A percentile compares a stretch with the other conserved stretches of the same genome.
These are phyloP conservation scores for Thecocarcelia acutangulata DNA, from an alignment of 2,888 invertebrate species.

Conservation along the genomic window DNA sequence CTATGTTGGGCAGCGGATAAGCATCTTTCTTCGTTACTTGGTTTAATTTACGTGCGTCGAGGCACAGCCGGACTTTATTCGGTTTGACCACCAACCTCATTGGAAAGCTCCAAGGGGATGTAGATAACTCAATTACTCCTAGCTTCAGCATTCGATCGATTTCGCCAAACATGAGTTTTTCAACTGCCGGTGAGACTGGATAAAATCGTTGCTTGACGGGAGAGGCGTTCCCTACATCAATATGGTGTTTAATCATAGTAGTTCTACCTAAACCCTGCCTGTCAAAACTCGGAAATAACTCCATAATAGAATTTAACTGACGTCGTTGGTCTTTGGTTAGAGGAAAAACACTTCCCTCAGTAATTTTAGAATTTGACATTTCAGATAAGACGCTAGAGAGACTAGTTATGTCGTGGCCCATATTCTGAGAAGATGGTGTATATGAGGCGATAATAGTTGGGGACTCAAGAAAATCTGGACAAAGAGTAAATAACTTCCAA, in stretches of 20 bases:
- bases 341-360: too few species aligned
- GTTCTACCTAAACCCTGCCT: constrained; percentile 6
- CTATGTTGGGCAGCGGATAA: too few species aligned
- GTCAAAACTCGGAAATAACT: constrained; percentile 21
- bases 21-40: too few species aligned
- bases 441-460: too few species aligned
- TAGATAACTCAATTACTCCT: constrained; percentile 36
- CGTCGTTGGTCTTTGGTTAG: too few species aligned
- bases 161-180: constrained; percentile 67
- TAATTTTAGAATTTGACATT: too few species aligned
- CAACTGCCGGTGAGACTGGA: constrained; percentile 62
- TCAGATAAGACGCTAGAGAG: too few species aligned
- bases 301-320: constrained; percentile 1
- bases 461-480: too few species aligned
- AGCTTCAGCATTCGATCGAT: constrained; percentile 74
- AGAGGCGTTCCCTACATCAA: background rate
- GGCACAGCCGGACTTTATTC: constrained; percentile 27
- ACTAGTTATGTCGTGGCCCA: too few species aligned
- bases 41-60: constrained; percentile 35
- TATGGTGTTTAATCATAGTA: background rate
- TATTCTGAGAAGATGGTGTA: too few species aligned
- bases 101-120: constrained; percentile 34
- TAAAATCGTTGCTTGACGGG: background rate
- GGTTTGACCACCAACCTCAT: too few species aligned
- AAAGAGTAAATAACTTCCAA: too few species aligned